Evolutionary conservation across 2,888 invertebrate species (phyloP).

Genomic region (Quadroppia sp.): DNA sequence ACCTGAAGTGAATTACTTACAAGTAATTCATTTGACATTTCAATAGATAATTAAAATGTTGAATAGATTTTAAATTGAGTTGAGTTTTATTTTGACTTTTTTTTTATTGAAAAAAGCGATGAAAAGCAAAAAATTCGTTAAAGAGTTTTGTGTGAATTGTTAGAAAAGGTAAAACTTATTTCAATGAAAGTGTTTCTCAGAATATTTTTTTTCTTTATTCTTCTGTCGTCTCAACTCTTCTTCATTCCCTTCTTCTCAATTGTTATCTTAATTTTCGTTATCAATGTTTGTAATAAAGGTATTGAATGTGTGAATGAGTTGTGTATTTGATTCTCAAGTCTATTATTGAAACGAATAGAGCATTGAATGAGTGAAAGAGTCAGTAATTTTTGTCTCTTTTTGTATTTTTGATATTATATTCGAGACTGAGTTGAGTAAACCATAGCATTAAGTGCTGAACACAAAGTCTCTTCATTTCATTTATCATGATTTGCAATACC

Average conservation of each 20-base stretch:
- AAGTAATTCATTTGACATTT: too few species aligned
- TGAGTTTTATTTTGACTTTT: too few species aligned
- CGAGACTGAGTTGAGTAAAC: background rate
- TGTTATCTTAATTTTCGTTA: constrained; percentile 21
- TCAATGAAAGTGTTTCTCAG: constrained; percentile 4
- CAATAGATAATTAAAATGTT: too few species aligned
- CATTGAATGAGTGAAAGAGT: background rate
- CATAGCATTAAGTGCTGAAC: constrained; percentile 3
- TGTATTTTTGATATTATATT: background rate
- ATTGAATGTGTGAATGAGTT: constrained; percentile 8
- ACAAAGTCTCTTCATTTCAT: constrained; percentile 13
- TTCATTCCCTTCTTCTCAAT: constrained; percentile 3
- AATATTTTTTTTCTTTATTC: constrained; percentile 1
- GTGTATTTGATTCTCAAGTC: constrained; percentile 4
- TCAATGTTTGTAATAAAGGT: constrained; percentile 1
- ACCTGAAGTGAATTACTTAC: too few species aligned
- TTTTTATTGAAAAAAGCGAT: too few species aligned
- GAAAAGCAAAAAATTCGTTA: too few species aligned
- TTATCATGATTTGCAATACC: constrained; percentile 19
- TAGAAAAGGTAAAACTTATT: too few species aligned
- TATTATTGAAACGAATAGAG: background rate
- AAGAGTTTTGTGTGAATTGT: too few species aligned
- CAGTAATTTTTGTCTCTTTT: background rate
- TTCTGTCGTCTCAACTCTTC: background rate
- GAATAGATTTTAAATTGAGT: too few species aligned